phyloP scores from a whole-genome alignment of 2,113 vertebrate genomes.

The Cyanistes caeruleus region DNA sequence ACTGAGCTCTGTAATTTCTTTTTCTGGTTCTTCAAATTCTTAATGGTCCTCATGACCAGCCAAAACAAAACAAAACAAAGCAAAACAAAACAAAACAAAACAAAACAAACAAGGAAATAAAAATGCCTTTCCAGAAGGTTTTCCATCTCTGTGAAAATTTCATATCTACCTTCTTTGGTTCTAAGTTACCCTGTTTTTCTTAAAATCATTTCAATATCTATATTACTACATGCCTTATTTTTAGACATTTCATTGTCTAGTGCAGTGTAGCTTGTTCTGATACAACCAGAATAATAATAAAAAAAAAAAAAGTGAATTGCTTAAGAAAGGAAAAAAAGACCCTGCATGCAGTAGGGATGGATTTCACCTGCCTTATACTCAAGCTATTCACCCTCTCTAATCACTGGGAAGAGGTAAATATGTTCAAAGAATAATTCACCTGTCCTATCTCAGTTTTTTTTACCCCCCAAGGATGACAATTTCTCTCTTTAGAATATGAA shows the following conservation, averaged over 20 bases:
- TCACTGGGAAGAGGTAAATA: background rate
- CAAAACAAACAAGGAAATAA: background rate
- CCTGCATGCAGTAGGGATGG: background rate
- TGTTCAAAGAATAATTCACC: background rate
- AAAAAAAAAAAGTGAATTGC: background rate
- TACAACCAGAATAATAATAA: background rate
- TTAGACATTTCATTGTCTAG: background rate
- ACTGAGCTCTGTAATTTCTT: background rate
- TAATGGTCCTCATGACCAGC: background rate
- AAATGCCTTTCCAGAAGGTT: background rate
- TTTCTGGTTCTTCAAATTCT: background rate
- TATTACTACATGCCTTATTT: background rate
- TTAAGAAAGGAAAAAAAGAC: background rate
- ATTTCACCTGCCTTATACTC: background rate
- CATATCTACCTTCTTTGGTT: background rate
- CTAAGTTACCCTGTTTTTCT: background rate
- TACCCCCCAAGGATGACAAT: background rate
- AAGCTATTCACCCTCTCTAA: background rate
- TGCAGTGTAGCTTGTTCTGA: background rate
- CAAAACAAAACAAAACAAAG: background rate
- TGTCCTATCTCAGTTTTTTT: background rate
- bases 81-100: background rate
- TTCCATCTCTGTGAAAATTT: background rate
- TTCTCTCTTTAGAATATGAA: background rate
- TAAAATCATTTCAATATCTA: background rate